Evolutionary conservation across 2,113 vertebrate species (phyloP), one percentile per base, ranked within the genome.

Genomic region (Atlantisia rogersi): DNA sequence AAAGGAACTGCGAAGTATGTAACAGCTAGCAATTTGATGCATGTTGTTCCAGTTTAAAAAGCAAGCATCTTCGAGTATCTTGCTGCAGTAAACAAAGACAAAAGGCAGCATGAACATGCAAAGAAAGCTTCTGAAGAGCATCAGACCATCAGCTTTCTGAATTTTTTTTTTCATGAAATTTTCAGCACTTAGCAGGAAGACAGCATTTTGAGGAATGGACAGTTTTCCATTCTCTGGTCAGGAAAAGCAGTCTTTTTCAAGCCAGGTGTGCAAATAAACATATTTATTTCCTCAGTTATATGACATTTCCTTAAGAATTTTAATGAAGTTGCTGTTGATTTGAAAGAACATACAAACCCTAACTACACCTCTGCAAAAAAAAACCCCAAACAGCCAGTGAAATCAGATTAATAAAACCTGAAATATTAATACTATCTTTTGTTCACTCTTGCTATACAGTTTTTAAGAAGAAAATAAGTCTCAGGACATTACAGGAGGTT

Each of bases 291-390:
- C 6, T n/a, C 19, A 76, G 25, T 10, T 39, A 6, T 15, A 7
- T 40, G 37, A 29, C 3, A 5, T n/a, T 71, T 85, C 55, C 31
- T 59, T 48, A 46, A 9, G 13, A 39, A 1, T 15, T 37, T 71
- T 55, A 62, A 67, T 15, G 11, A 75, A 44, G 11, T 31, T 90
- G 31, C 24, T 55, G 19, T 18, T 31, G 25, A 28, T 84, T 69
- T 52, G 21, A 44, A 22, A 60, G 52, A 90, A 65, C 1, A 6
- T 3, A 2, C 1, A 21, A 50, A 53, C 2, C 15, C 21, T 62
- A 60, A 13, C 6, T 6, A 1, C 1, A 3, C 1, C 2, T 2
- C 6, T 5, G 1, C 3, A 1, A 9, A 46, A 9, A 25, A 40
- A 48, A 48, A 48, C 13, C 12, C 6, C 4, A 11, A 63, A 21